Conservation (phyloP, 2,113 vertebrate genomes). For the Crocuta crocuta region DNA sequence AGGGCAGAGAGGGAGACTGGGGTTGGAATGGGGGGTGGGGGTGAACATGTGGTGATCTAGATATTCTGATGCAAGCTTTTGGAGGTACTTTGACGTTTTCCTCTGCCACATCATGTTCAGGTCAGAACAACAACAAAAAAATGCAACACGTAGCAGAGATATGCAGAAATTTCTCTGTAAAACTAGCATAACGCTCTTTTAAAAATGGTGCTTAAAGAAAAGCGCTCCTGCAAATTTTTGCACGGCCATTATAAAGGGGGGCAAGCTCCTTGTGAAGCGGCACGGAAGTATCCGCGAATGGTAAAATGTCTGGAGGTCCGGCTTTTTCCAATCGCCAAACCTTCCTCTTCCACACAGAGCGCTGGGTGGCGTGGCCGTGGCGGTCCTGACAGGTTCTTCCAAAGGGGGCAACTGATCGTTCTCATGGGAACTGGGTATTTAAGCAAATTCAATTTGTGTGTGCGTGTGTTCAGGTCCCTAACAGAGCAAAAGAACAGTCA, state of each 20-base stretch:
- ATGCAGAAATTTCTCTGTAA: constrained; percentile 51
- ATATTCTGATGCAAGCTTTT: constrained; percentile 22
- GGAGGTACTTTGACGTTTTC: background rate
- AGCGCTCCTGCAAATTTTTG: constrained; percentile 47
- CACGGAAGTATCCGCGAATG: constrained; percentile 54
- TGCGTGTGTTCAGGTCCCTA: constrained; percentile 87
- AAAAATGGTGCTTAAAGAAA: constrained; percentile 22
- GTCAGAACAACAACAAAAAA: background rate
- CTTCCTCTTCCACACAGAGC: constrained; percentile 72
- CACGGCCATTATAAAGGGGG: constrained; percentile 69
- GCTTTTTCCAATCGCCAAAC: constrained; percentile 78
- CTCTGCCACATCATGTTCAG: constrained; percentile 49
- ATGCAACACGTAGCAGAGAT: constrained; percentile 74
- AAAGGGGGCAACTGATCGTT: constrained; percentile 78
- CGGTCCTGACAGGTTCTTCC: constrained; percentile 72
- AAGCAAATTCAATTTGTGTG: constrained; percentile 80
- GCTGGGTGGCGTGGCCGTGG: background rate
- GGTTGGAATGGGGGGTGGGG: background rate
- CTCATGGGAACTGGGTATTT: constrained; percentile 80
- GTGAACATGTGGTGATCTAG: background rate
- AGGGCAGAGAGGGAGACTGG: background rate
- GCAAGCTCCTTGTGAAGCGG: constrained; percentile 59
- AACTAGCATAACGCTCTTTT: constrained; percentile 49
- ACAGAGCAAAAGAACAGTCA: constrained; percentile 93
- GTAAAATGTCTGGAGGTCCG: constrained; percentile 69